Evolutionary conservation across 2,797 vertebrate genomes (phyloP).

Genomic region (Phyllotis vaccarum): DNA sequence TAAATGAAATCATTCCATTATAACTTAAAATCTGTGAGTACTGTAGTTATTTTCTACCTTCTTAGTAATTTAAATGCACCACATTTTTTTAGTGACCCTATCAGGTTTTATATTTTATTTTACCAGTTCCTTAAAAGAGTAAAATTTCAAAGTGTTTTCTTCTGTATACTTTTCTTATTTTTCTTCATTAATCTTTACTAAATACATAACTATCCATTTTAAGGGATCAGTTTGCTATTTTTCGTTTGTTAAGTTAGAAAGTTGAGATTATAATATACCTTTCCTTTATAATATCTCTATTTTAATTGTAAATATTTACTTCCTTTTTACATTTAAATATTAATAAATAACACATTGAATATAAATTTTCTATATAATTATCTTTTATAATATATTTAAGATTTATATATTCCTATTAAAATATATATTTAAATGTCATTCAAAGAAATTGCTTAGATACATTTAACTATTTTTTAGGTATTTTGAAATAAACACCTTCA

Average conservation of each 20-base stretch:
- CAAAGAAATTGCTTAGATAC: not conserved
- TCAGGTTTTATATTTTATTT: not conserved
- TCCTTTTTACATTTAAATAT: not conserved
- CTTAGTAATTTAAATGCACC: not conserved
- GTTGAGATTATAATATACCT: not conserved
- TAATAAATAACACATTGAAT: not conserved
- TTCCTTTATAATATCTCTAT: not conserved
- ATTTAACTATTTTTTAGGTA: not conserved
- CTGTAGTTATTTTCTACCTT: not conserved
- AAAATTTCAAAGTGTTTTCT: not conserved
- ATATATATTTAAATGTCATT: not conserved
- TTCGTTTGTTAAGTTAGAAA: not conserved
- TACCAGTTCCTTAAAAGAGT: not conserved
- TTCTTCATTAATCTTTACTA: not conserved
- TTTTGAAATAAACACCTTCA: not conserved
- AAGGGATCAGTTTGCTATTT: not conserved
- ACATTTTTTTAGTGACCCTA: not conserved
- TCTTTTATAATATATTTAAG: not conserved
- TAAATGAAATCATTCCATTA: not conserved
- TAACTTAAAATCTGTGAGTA: not conserved
- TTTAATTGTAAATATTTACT: not conserved
- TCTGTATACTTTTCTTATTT: not conserved
- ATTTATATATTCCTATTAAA: not conserved
- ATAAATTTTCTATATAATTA: not conserved
- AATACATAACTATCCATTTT: not conserved